phyloP scores from a whole-genome alignment of 2,113 vertebrate species.

The Pomatostomus ruficeps region DNA sequence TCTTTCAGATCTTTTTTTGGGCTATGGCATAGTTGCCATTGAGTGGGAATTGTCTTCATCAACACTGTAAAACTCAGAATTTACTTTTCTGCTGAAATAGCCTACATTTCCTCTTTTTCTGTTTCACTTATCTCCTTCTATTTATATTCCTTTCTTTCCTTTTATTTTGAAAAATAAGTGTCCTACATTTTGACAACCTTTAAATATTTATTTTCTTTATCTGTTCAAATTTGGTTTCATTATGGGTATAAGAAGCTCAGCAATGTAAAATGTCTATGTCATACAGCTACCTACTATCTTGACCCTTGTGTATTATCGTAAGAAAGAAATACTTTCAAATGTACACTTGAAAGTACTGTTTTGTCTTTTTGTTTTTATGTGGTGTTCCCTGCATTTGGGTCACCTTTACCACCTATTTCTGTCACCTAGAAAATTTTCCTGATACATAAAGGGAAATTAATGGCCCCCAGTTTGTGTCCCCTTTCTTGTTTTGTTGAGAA shows the following conservation, averaged over 20 bases:
- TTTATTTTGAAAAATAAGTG: slow-evolving; percentile 1
- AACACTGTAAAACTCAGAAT: not conserved
- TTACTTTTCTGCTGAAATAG: not conserved
- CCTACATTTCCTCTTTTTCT: not conserved
- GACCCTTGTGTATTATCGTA: not conserved
- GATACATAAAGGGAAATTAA: not conserved
- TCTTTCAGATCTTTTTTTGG: not conserved
- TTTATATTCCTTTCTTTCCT: not conserved
- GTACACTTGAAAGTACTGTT: not conserved
- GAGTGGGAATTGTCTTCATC: not conserved
- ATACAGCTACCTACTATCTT: not conserved
- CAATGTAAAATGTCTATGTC: not conserved
- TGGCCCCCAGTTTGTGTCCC: not conserved
- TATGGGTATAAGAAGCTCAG: not conserved
- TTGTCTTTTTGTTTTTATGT: not conserved
- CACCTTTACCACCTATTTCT: not conserved
- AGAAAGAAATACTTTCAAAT: not conserved
- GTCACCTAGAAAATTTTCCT: not conserved
- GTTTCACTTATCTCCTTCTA: not conserved
- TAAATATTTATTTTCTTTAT: not conserved
- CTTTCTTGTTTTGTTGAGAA: not conserved
- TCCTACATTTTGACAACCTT: not conserved
- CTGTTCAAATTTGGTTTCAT: not conserved
- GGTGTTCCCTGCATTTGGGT: not conserved
- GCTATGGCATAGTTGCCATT: not conserved